These are phyloP conservation scores for Orthonevra nobilis DNA, from an alignment of 2,888 invertebrate genomes.

Conservation along the genomic window DNA sequence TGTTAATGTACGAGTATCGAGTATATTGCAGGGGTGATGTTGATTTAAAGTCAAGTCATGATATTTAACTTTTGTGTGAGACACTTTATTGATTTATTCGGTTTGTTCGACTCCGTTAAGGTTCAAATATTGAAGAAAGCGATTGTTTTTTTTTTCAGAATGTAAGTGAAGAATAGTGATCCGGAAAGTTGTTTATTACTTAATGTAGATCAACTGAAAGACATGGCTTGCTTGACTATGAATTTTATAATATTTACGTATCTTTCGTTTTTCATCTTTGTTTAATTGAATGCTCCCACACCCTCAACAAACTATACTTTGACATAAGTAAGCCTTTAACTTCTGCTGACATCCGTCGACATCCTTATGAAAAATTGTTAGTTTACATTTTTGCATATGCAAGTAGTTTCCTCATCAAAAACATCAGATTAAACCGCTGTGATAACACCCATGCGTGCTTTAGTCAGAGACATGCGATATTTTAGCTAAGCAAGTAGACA, in stretches of 20 bases:
- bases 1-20: neutral
- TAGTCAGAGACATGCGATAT: constrained; percentile 21
- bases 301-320: no score
- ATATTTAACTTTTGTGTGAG: constrained; percentile 49
- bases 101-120: constrained; percentile 6
- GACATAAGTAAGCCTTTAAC: no score
- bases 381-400: constrained; percentile 9
- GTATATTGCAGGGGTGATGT: constrained; percentile 4
- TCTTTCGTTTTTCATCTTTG: no score
- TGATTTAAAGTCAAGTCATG: constrained; percentile 55
- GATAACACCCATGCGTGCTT: constrained; percentile 10
- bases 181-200: neutral
- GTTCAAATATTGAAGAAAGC: no score
- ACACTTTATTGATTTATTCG: constrained; percentile 45
- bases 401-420: neutral
- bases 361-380: neutral
- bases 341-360: neutral
- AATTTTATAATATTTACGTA: no score
- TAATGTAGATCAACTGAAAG: constrained; percentile 2
- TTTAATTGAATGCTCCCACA: no score
- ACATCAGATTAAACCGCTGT: neutral
- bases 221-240: no score
- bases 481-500: neutral
- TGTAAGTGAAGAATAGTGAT: neutral
- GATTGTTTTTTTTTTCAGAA: neutral